A percentile compares a stretch with the other conserved stretches of the same genome.
Evolutionary conservation across 2,888 invertebrate genomes (phyloP).

Genomic region (Drosophila paramelanica): DNA sequence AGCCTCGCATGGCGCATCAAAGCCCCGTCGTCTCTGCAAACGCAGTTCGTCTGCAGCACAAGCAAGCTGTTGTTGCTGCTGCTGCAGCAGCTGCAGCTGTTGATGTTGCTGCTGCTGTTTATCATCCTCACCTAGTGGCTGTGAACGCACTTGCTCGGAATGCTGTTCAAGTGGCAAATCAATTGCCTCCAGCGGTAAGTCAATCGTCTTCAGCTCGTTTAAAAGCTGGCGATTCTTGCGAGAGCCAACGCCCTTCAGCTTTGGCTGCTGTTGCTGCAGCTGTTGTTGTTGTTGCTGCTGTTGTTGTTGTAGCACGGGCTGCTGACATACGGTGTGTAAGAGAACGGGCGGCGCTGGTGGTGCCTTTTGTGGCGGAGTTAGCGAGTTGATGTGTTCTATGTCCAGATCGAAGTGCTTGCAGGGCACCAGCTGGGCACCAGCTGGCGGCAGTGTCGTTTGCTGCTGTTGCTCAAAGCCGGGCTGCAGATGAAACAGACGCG

Average conservation of each 20-base stretch:
- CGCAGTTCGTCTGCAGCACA: constrained; percentile 74
- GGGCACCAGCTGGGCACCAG: constrained; percentile 65
- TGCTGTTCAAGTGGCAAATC: constrained; percentile 71
- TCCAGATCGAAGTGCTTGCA: constrained; percentile 81
- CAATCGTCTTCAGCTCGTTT: constrained; percentile 78
- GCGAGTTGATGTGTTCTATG: constrained; percentile 81
- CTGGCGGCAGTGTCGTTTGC: constrained; percentile 55
- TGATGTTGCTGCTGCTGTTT: constrained; percentile 41
- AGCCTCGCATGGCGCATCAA: constrained; percentile 55
- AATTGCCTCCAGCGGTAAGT: constrained; percentile 67
- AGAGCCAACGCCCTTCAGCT: constrained; percentile 81
- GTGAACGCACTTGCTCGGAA: constrained; percentile 85
- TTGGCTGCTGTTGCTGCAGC: constrained; percentile 55
- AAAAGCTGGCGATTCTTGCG: constrained; percentile 84
- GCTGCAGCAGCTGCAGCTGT: constrained; percentile 50
- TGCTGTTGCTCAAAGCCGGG: constrained; percentile 84
- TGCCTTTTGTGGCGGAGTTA: constrained; percentile 81
- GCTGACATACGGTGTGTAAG: constrained; percentile 65
- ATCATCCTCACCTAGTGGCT: constrained; percentile 85
- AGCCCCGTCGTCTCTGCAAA: constrained; percentile 75
- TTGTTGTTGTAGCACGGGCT: constrained; percentile 59
- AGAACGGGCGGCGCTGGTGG: constrained; percentile 80
- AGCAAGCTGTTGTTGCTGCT: constrained; percentile 36
- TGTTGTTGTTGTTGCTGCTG: constrained; percentile 52
- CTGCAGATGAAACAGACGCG: constrained; percentile 84